A percentile compares a stretch with the other conserved stretches of the same genome.
Evolutionary conservation across 2,113 vertebrate genomes (phyloP).

Genomic region (Penelope pileata): DNA sequence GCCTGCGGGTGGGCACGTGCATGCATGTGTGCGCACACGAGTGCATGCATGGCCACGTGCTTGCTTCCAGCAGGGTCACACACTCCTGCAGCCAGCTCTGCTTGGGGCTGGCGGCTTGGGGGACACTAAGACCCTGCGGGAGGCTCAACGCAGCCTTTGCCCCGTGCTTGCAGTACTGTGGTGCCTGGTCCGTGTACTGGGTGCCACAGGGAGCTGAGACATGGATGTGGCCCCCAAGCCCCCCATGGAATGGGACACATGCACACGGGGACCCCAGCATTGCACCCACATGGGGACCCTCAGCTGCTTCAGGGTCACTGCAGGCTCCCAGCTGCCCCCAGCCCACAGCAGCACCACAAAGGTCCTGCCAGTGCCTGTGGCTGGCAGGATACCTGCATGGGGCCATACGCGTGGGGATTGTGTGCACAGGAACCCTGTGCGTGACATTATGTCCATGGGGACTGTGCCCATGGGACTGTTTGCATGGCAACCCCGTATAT

Average conservation of each 20-base stretch:
- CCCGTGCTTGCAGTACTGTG: rapidly evolving
- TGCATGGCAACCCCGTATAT: not conserved
- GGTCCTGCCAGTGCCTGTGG: not conserved
- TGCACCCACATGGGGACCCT: not conserved
- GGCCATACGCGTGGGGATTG: not conserved
- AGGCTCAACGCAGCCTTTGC: not conserved
- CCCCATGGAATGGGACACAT: not conserved
- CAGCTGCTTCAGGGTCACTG: not conserved
- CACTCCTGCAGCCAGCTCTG: not conserved
- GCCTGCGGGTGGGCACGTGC: not conserved
- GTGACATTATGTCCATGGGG: not conserved
- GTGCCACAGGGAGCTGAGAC: not conserved
- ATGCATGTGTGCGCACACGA: not conserved
- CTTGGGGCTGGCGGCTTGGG: not conserved
- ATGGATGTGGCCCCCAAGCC: not conserved
- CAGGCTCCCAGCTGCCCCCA: not conserved
- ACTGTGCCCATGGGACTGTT: too few species aligned
- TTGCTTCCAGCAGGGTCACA: not conserved
- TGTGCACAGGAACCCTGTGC: not conserved
- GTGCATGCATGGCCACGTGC: too few species aligned
- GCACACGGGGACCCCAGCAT: not conserved
- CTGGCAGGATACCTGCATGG: not conserved
- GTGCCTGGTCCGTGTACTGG: not conserved
- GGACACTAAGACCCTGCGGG: not conserved
- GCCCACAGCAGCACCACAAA: not conserved